Base-by-base conservation (phyloP, 1,140 invertebrate species). In the Branchinecta lindahli region DNA sequence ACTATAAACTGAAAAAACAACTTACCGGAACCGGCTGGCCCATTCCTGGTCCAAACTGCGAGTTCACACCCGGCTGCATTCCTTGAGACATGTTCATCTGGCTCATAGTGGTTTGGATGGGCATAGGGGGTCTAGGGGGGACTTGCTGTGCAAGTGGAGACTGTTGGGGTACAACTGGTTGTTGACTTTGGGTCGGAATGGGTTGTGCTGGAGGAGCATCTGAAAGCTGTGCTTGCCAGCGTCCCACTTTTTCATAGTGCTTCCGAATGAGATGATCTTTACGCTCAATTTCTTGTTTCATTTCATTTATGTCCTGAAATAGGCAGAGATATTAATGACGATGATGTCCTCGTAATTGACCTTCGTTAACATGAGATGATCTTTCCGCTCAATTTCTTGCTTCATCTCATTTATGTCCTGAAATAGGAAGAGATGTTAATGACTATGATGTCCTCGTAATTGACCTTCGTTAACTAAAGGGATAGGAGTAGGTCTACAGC, bases 251-350 rank as follows among this genome's bases (percentile, higher is more conserved):
- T 61, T 79, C 78, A 69, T 80, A 75, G 70, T 80, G 79, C 70
- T 79, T 79, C 65, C 78, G 74, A 10, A 81, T 73, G 15, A 81
- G 68, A n/a, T 74, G 71, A 46, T 81, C 79, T 73, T 81, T 81
- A 6, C 78, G 73, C 20, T 73, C 72, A 3, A 81, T 69, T 73
- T 81, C 80, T 45, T 74, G 72, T 71, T 76, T 78, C 47, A 81
- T 68, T 47, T 81, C 80, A 46, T 73, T 74, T 45, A 78, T 80
- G 46, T 79, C 79, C 79, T 80, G 46, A 47, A 33, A 33, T 5
- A 33, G 5, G 33, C 5, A 33, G 33, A 33, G 33, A 33, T 3
- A 5, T 33, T 33, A 33, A 33, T 3, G 33, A 33, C 33, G 33
- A 33, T 33, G 33, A 33, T 33, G 2, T 33, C 5, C 33, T 33